Evolutionary conservation across 2,797 vertebrate species (phyloP), one percentile per base, ranked within the genome.

Genomic region (Cyprinella venusta): DNA sequence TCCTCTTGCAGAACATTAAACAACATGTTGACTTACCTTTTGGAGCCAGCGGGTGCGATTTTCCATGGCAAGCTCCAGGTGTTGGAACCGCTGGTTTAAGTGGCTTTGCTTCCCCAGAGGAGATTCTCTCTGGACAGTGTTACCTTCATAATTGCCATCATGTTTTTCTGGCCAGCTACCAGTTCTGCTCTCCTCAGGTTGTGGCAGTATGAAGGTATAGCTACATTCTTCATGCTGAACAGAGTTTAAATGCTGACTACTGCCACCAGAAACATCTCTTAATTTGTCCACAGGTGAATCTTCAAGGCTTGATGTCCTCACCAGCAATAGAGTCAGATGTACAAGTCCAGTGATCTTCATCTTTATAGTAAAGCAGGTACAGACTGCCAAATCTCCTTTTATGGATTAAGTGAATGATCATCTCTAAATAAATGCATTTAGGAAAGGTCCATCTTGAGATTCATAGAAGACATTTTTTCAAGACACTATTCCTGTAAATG

Each of bases 31-130:
- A 40, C 95, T 94, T 95, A 96, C 95, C 93, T 94, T 94, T 90
- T 96, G 94, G 77, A 95, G 93, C 94, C 95, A 96, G 90, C 93
- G 94, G 84, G 95, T 96, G 85, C 95, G 95, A 90, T 95, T 96
- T 91, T 96, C 94, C 93, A 96, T 95, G 88, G 94, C 92, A 93
- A 94, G 93, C 88, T 96, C 95, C 93, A 96, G 93, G 91, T 94
- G 95, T 84, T 96, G 95, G 79, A 96, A 93, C 88, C 94, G 94
- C 92, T 95, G 94, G 87, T 93, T 92, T 85, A 94, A 93, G 88
- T 93, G 94, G 88, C 94, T 94, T 85, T 92, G 92, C 86, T 95
- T 94, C 90, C 92, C 88, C 87, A 93, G 94, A 33, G 94, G 94
- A 82, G 93, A 94, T 91, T 95, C 95, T 90, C 94, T 93, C 89